Conservation (phyloP, 2,797 vertebrate genomes). For the Iguana delicatissima region DNA sequence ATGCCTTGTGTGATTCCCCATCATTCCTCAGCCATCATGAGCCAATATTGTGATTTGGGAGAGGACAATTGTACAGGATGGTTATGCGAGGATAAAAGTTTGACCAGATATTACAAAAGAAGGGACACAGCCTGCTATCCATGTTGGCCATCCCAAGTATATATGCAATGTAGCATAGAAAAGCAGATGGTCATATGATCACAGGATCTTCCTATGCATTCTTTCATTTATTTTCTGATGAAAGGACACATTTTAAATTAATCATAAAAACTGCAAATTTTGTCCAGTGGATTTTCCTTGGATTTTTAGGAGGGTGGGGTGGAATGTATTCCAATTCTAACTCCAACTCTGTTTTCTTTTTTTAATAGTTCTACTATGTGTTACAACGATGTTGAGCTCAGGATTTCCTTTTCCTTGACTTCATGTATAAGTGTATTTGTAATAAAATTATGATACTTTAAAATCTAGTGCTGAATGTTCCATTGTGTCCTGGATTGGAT, state of each 20-base stretch:
- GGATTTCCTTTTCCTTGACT: not conserved
- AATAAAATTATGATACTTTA: not conserved
- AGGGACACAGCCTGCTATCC: no score
- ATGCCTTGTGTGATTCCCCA: no score
- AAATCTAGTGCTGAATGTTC: constrained; percentile 15
- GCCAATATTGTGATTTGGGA: not conserved
- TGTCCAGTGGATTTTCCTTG: not conserved
- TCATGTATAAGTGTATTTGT: not conserved
- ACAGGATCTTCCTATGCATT: not conserved
- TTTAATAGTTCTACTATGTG: not conserved
- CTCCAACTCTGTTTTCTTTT: not conserved
- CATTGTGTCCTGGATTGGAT: not conserved
- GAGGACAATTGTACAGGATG: not conserved
- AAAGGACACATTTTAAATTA: not conserved
- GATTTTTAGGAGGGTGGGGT: not conserved
- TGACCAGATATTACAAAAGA: not conserved
- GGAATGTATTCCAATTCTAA: not conserved
- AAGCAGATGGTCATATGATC: no score
- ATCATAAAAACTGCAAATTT: not conserved
- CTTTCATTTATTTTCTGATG: not conserved
- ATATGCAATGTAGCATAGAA: not conserved
- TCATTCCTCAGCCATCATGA: not conserved
- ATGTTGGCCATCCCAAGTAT: no score
- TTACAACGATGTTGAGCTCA: not conserved
- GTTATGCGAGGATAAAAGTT: not conserved